phyloP scores from a whole-genome alignment of 2,888 invertebrate genomes.

The Ferrisia virgata region DNA sequence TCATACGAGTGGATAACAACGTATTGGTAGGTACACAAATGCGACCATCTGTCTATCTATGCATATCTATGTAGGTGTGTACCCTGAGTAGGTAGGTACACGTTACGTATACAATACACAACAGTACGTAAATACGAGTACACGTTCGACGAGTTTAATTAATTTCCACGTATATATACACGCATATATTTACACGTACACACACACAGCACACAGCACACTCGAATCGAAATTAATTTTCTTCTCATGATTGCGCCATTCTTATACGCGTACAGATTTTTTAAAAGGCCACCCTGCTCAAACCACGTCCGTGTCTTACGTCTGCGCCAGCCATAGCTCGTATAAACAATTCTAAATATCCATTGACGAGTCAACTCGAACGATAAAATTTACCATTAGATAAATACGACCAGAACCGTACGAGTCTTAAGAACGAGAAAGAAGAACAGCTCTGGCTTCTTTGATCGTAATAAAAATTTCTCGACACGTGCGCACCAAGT shows the following conservation, averaged over 20 bases:
- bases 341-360: background rate
- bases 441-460: background rate
- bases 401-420: background rate
- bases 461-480: background rate
- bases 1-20: too few relatives aligned
- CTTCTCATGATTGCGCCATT: background rate
- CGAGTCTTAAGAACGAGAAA: background rate
- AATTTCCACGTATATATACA: background rate
- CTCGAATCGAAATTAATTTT: background rate
- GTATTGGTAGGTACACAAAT: too few relatives aligned
- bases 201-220: too few relatives aligned
- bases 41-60: too few relatives aligned
- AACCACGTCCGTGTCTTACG: background rate
- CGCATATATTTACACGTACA: too few relatives aligned
- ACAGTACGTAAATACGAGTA: background rate
- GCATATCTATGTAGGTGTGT: too few relatives aligned
- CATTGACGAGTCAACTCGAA: background rate
- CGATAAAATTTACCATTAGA: constrained; percentile 11
- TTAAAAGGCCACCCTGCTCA: background rate
- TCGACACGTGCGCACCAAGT: background rate
- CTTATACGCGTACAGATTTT: background rate
- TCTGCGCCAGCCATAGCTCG: background rate
- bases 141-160: background rate
- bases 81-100: too few relatives aligned
- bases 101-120: too few relatives aligned